Evolutionary conservation across 1,140 invertebrate species (phyloP), one percentile per base, ranked within the genome.

Genomic region (Conus ventricosus): DNA sequence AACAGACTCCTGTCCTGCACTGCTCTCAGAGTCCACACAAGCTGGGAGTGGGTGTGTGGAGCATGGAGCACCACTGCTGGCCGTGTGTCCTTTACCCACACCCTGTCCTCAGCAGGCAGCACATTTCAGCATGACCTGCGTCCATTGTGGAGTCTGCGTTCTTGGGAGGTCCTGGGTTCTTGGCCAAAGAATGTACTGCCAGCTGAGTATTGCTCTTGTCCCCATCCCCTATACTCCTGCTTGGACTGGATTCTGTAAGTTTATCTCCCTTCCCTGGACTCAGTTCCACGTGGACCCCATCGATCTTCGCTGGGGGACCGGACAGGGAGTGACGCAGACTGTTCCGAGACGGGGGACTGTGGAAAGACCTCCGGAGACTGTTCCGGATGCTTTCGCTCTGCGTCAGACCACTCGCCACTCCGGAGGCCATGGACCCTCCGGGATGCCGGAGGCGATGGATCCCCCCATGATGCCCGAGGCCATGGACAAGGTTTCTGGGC

Each of bases 401-500:
- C 10, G 27, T n/a, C 23, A 84, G 55, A 7, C 57, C 82, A 10
- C 82, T 54, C 8, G 53, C 55, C 5, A 84, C 27, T 55, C 82
- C 82, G 6, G 78, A 80, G 13, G 78, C 78, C 78, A 80, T 15
- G 20, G 78, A 80, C 2, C 75, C 75, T 27, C 78, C 78, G 53
- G 83, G n/a, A 86, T 60, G 20, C 88, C 89, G 54, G 88, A 89
- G 51, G 84, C 89, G 39, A 88, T 88, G 87, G 90, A 91, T 82
- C 90, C 71, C 8, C 88, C 87, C 23, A 94, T 94, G 75, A 96
- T 90, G 92, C 95, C 96, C 20, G 97, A 98, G 8, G 97, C 96
- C 94, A 98, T 97, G 0, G 97, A 98, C 5, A 98, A 93, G 3
- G 97, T 98, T 94, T 98, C 97, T 2, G 98, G 97, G 54, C 97